A percentile compares a stretch with the other conserved stretches of the same genome.
These are phyloP conservation scores for Corythoichthys intestinalis DNA, from an alignment of 2,113 vertebrate genomes.

Conservation along the genomic window DNA sequence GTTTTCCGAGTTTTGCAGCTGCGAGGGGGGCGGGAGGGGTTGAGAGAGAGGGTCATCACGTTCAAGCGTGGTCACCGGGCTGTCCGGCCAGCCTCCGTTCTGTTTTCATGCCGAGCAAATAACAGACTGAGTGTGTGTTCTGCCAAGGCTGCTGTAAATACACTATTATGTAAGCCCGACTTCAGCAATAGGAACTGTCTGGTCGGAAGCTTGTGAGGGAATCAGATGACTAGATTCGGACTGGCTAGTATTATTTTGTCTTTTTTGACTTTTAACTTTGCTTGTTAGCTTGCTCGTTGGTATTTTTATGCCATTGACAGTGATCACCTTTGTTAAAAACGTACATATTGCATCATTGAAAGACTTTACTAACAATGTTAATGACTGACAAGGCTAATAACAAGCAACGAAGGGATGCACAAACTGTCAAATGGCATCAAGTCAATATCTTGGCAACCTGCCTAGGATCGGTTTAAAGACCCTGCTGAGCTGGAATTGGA, in stretches of 20 bases:
- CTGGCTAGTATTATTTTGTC: neutral
- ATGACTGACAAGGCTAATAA: neutral
- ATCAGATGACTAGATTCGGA: conserved; percentile 7
- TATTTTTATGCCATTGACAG: neutral
- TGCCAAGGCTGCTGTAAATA: conserved; percentile 66
- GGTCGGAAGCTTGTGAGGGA: conserved; percentile 19
- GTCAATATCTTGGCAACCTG: too few species aligned
- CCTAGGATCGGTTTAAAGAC: too few species aligned
- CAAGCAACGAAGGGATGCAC: too few species aligned
- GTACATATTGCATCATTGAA: neutral
- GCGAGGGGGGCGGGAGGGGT: conserved; percentile 19
- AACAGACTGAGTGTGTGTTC: conserved; percentile 51
- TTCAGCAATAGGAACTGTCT: conserved; percentile 41
- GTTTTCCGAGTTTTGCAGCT: conserved; percentile 2
- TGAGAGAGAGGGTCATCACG: conserved; percentile 24
- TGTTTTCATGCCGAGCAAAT: conserved; percentile 59
- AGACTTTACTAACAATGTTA: neutral
- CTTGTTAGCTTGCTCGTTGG: neutral
- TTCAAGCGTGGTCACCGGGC: conserved; percentile 43
- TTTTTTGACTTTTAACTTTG: neutral
- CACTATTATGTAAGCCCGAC: conserved; percentile 56
- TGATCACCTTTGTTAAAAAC: neutral
- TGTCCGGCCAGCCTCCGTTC: conserved; percentile 50
- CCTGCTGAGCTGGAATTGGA: too few species aligned
- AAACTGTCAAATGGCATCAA: too few species aligned